Percentiles rank a stretch among this genome's conserved stretches.
Conservation (phyloP, 1,140 invertebrate genomes). For the Helicoverpa zea region DNA sequence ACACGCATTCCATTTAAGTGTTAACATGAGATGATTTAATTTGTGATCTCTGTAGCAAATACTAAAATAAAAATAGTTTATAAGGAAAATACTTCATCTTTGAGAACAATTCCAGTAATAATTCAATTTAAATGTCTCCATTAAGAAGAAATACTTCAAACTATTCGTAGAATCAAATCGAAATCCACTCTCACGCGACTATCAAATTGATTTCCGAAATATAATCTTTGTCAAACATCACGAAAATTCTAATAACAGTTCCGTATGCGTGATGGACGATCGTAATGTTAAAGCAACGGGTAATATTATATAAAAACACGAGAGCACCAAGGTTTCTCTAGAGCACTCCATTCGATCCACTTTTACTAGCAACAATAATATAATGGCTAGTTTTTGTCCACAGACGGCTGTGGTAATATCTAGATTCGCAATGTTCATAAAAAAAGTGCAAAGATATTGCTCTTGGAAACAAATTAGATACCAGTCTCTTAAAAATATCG, state of each 20-base stretch:
- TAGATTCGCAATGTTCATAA: conserved; percentile 42
- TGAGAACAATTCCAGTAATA: neutral
- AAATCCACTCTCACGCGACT: neutral
- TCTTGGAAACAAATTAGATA: conserved; percentile 29
- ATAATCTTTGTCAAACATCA: conserved; percentile 35
- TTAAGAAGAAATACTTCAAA: conserved; percentile 7
- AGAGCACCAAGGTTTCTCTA: conserved; percentile 45
- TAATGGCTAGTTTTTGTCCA: conserved; percentile 43
- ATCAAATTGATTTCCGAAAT: conserved; percentile 18
- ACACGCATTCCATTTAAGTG: neutral
- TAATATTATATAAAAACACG: conserved; percentile 48
- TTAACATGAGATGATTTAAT: neutral
- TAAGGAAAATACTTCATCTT: too few species aligned
- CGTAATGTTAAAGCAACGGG: conserved; percentile 32
- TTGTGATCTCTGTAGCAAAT: neutral
- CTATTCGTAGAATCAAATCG: neutral
- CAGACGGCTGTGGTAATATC: conserved; percentile 30
- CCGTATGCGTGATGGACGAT: conserved; percentile 28
- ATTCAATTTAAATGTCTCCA: neutral
- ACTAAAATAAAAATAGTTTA: neutral
- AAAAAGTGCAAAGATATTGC: conserved; percentile 38
- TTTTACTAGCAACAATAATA: conserved; percentile 47
- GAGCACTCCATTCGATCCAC: conserved; percentile 48
- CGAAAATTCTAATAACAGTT: conserved; percentile 12
- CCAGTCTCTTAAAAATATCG: conserved; percentile 1